Conservation (phyloP, 1,140 invertebrate genomes). For the Drosophila aff. region DNA sequence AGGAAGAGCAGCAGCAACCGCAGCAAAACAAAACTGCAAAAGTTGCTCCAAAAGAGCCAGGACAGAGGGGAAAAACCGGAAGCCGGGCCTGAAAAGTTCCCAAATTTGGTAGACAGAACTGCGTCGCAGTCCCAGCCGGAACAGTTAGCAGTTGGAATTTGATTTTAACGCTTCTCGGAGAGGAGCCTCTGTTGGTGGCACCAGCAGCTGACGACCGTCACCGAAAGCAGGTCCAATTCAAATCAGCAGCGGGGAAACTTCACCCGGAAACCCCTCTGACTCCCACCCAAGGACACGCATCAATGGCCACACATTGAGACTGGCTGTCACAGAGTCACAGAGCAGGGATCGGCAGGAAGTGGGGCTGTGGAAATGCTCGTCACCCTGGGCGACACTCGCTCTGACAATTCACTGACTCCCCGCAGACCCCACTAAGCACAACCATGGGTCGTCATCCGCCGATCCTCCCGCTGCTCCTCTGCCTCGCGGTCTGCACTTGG, state of each 20-base stretch:
- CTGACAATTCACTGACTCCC: conserved; percentile 61
- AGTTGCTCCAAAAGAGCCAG: conserved; percentile 45
- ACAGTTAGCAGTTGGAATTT: conserved; percentile 73
- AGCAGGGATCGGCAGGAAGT: conserved; percentile 1
- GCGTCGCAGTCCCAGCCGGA: conserved; percentile 32
- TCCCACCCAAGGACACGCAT: conserved; percentile 21
- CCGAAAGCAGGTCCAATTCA: conserved; percentile 29
- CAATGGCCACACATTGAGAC: conserved; percentile 62
- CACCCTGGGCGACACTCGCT: conserved; percentile 45
- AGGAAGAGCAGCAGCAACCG: conserved; percentile 47
- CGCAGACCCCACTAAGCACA: conserved; percentile 23
- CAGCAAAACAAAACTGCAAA: conserved; percentile 68
- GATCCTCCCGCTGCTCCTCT: conserved; percentile 30
- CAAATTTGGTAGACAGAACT: conserved; percentile 65
- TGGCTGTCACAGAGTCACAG: conserved; percentile 38
- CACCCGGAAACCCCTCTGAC: conserved; percentile 25
- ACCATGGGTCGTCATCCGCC: conserved; percentile 23
- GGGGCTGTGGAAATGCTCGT: conserved; percentile 46
- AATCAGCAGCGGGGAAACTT: conserved; percentile 11
- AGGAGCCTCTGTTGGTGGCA: conserved; percentile 5
- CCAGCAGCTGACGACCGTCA: conserved; percentile 37
- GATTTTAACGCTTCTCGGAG: conserved; percentile 67
- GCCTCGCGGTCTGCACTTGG: conserved; percentile 51
- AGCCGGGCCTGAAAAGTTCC: conserved; percentile 64
- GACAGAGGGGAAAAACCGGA: conserved; percentile 6